Evolutionary conservation across 2,797 vertebrate genomes (phyloP).

Genomic region (Prionace glauca): DNA sequence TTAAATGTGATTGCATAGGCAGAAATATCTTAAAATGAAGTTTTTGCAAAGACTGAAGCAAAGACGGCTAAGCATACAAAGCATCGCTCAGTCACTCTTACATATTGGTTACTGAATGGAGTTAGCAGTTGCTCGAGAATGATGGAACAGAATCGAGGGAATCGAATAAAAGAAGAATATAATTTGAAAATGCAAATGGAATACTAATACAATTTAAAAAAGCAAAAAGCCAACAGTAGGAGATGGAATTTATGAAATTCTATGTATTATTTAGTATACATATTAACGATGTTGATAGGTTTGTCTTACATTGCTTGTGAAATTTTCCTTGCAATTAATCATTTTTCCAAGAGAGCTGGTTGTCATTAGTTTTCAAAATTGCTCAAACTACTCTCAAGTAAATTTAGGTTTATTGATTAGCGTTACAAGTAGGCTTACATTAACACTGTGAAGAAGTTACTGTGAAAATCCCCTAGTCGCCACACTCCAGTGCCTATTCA

Average conservation of each 20-base stretch:
- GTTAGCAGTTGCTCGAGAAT: not conserved
- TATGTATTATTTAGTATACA: not conserved
- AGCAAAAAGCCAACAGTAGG: not conserved
- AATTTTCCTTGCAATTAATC: not conserved
- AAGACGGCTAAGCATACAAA: too few relatives aligned
- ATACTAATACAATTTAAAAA: not conserved
- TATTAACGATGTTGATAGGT: not conserved
- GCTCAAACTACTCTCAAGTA: not conserved
- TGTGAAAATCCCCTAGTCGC: too few relatives aligned
- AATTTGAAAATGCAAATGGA: not conserved
- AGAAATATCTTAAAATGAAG: too few relatives aligned
- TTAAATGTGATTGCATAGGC: too few relatives aligned
- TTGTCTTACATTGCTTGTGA: not conserved
- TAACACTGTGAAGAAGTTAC: too few relatives aligned
- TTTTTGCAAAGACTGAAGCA: too few relatives aligned
- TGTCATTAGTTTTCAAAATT: not conserved
- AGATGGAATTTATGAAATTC: not conserved
- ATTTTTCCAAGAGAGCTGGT: not conserved
- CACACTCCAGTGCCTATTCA: too few relatives aligned
- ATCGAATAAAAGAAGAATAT: not conserved
- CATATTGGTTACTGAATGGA: not conserved
- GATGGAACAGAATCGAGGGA: not conserved
- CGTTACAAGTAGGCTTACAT: too few relatives aligned
- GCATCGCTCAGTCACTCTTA: too few relatives aligned
- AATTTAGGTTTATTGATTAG: too few relatives aligned